These are phyloP conservation scores for Psylliodes chrysocephalus DNA, from an alignment of 2,888 invertebrate species.

Conservation along the genomic window DNA sequence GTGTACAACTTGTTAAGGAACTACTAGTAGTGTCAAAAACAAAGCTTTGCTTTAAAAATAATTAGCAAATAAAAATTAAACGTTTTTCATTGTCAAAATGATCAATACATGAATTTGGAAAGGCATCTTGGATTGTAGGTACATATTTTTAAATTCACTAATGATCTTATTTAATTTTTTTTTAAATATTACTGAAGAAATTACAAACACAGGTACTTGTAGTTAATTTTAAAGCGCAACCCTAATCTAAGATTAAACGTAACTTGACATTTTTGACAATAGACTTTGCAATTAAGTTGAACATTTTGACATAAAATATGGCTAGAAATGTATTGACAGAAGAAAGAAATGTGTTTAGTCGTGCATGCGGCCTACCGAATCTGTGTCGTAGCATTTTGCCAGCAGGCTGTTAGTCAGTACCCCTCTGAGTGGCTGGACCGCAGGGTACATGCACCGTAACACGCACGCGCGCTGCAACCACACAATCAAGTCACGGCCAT, in stretches of 20 bases:
- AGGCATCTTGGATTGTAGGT: too few species aligned
- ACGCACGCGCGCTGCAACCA: constrained; percentile 91
- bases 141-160: too few species aligned
- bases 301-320: neutral
- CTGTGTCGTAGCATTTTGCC: constrained; percentile 62
- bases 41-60: constrained; percentile 9
- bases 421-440: constrained; percentile 63
- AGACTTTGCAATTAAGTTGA: neutral
- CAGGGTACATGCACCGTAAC: constrained; percentile 88
- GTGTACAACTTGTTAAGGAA: constrained; percentile 37
- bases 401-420: constrained; percentile 60
- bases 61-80: neutral
- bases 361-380: constrained; percentile 63
- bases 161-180: too few species aligned
- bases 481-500: constrained; percentile 64
- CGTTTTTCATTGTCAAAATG: neutral
- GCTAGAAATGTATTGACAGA: neutral
- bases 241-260: too few species aligned
- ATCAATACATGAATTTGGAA: too few species aligned
- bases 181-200: too few species aligned
- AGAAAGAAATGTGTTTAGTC: constrained; percentile 44
- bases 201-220: too few species aligned
- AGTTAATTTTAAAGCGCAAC: too few species aligned
- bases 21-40: constrained; percentile 4
- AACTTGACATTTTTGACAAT: neutral